Base-by-base conservation (phyloP, 2,888 invertebrate genomes). In the Spatulosminthurus flaviceps region DNA sequence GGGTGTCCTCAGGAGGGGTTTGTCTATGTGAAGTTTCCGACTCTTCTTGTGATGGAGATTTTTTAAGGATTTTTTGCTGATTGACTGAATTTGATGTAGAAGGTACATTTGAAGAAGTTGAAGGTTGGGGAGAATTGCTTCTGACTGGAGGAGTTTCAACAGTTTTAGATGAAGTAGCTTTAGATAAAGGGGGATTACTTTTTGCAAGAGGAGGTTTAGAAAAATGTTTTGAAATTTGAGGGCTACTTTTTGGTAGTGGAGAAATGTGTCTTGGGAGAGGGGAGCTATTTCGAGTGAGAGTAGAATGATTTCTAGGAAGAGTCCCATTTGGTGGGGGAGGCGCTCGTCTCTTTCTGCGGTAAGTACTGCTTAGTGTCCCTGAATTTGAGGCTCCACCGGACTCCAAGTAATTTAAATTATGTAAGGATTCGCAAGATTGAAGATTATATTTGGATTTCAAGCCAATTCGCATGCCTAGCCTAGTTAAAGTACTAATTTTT, bases 391-490 rank as follows among this genome's bases (percentile, higher is more conserved):
- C 24, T 11, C 2, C 11, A 1, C 19, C 24, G n/a, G 61, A 16
- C 2, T 75, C 75, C 26, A 79, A 41, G 13, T 79, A 69, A 28
- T 24, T 24, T 42, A 79, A 69, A 69, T 83, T 79, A 21, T 85
- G 83, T 0, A 85, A 69, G 9, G 83, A 83, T 43, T 85, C 85
- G 73, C 85, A 85, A 11, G 84, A 85, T 66, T 85, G 85, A 41
- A 85, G 79, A 80, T 85, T 85, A 75, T 85, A 85, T 74, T 85
- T 85, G 21, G 80, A 83, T 80, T 85, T 85, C 1, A 85, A 67
- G 9, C 85, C 85, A n/a, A 85, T 84, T 80, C 80, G 82, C 16
- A 83, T 79, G n/a, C 85, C 85, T 41, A 83, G 21, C n/a, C 82
- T 69, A 24, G 79, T 79, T 13, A 83, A 69, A 24, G 83, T 83